A percentile compares a stretch with the other conserved stretches of the same genome.
phyloP scores from a whole-genome alignment of 1,140 invertebrate genomes.

The Brachionus asplanchnoidis region DNA sequence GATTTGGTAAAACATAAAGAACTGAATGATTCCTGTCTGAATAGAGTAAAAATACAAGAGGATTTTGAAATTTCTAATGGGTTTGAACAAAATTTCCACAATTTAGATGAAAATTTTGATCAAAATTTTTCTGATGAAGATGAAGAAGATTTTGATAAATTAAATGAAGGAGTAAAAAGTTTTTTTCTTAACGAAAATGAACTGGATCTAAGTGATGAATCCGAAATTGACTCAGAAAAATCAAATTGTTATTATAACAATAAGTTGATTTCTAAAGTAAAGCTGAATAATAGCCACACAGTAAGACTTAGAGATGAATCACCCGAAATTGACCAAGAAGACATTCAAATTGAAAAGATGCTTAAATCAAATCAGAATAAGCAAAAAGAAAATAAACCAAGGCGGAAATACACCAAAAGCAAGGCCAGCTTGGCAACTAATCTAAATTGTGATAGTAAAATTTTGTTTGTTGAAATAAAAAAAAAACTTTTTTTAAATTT shows the following conservation, averaged over 20 bases:
- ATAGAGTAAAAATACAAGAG: neutral
- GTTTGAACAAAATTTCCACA: neutral
- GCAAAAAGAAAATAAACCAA: neutral
- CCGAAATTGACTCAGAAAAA: neutral
- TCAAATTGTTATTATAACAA: neutral
- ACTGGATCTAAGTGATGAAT: neutral
- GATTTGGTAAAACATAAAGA: neutral
- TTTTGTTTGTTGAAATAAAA: neutral
- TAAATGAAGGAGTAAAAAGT: neutral
- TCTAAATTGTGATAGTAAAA: slow-evolving; percentile 34
- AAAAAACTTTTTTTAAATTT: neutral
- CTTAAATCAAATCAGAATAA: neutral
- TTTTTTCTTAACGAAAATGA: slow-evolving; percentile 18
- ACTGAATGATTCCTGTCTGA: neutral
- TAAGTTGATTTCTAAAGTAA: neutral
- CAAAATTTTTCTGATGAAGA: neutral
- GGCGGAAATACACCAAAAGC: slow-evolving; percentile 22
- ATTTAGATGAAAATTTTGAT: neutral
- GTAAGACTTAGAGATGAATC: neutral
- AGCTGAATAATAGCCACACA: slow-evolving; percentile 1
- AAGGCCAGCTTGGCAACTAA: neutral
- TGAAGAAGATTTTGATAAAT: neutral
- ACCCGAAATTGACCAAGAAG: neutral
- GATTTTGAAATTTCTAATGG: neutral
- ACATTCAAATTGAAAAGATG: neutral